A percentile compares a stretch with the other conserved stretches of the same genome.
Conservation (phyloP, 2,797 vertebrate genomes). For the Chaenodraco wilsoni region DNA sequence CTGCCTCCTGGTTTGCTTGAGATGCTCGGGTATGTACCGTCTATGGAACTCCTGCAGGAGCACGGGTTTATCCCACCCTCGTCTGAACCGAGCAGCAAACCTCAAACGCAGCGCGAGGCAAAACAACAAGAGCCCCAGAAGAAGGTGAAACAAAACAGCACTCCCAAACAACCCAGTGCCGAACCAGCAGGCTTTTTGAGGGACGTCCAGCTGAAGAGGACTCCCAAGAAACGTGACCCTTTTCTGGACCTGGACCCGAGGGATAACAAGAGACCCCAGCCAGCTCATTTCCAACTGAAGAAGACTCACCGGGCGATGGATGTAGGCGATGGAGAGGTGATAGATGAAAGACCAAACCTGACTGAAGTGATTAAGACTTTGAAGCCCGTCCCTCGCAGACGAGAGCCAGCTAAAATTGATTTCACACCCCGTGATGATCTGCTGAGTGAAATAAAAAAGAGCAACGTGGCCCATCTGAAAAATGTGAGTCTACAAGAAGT, state of each 20-base stretch:
- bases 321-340: slow-evolving; percentile 38
- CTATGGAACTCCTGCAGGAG: slow-evolving; percentile 76
- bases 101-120: slow-evolving; percentile 24
- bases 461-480: slow-evolving; percentile 95
- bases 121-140: slow-evolving; percentile 48
- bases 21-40: slow-evolving; percentile 88
- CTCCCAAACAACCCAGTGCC: slow-evolving; percentile 39
- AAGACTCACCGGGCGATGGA: slow-evolving; percentile 70
- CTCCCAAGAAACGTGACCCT: slow-evolving; percentile 82
- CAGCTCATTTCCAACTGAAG: slow-evolving; percentile 74
- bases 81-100: not conserved
- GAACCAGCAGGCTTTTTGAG: slow-evolving; percentile 78
- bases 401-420: slow-evolving; percentile 89
- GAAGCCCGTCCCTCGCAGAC: slow-evolving; percentile 90
- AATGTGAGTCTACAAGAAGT: slow-evolving; percentile 83
- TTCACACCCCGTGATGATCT: slow-evolving; percentile 92
- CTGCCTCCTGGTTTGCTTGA: slow-evolving; percentile 91
- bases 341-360: slow-evolving; percentile 88
- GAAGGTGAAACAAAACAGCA: slow-evolving; percentile 56
- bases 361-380: slow-evolving; percentile 92
- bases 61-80: slow-evolving; percentile 64
- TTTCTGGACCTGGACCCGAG: slow-evolving; percentile 76
- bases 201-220: slow-evolving; percentile 87
- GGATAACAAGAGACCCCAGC: slow-evolving; percentile 66
- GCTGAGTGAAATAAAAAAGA: slow-evolving; percentile 91